Conservation (phyloP, 92 coral and sea anemone genomes). For the Palythoa heliodiscus region DNA sequence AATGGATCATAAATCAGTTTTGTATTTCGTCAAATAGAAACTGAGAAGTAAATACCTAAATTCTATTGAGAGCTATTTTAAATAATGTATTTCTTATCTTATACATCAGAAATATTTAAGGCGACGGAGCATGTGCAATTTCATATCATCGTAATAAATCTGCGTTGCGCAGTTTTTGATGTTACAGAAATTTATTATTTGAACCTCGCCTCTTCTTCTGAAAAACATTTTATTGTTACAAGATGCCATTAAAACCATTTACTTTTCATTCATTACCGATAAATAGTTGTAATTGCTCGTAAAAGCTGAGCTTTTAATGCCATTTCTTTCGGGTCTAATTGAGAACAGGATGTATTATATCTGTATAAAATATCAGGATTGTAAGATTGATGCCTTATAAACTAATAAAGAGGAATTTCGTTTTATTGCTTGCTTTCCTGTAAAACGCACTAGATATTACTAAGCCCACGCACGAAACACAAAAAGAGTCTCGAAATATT, state of each 20-base stretch:
- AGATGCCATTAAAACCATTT: not conserved
- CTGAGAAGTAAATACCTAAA: too few relatives aligned
- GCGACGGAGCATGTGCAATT: too few relatives aligned
- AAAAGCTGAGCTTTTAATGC: not conserved
- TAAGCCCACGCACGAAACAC: not conserved
- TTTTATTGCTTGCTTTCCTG: not conserved
- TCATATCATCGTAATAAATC: too few relatives aligned
- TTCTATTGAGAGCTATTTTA: too few relatives aligned
- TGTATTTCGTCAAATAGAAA: too few relatives aligned
- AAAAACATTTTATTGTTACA: not conserved
- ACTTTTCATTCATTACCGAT: not conserved
- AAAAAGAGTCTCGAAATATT: not conserved
- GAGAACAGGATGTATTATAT: slow-evolving; percentile 3
- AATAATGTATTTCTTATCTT: too few relatives aligned
- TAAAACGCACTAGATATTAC: not conserved
- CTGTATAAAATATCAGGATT: slow-evolving; percentile 6
- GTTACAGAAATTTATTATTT: not conserved
- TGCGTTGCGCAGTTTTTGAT: too few relatives aligned
- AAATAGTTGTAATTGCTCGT: slow-evolving; percentile 17
- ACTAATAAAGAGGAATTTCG: not conserved
- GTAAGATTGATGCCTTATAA: not conserved
- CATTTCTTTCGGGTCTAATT: slow-evolving; percentile 7
- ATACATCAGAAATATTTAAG: too few relatives aligned
- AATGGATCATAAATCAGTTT: too few relatives aligned
- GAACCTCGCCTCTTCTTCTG: not conserved